These are phyloP conservation scores for Xestia sexstrigata DNA, from an alignment of 2,888 invertebrate species.

Conservation along the genomic window DNA sequence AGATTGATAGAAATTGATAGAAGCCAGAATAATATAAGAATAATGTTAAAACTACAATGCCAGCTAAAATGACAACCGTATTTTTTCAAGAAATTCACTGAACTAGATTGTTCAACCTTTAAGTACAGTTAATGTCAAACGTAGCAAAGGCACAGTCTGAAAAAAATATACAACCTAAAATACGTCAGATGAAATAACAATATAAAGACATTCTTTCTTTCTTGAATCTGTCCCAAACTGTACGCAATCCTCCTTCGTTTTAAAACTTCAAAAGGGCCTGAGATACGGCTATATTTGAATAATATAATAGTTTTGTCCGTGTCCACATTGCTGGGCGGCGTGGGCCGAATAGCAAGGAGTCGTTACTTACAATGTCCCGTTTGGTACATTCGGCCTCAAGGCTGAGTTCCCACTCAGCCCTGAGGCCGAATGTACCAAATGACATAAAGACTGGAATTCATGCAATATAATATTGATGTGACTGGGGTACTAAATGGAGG, in stretches of 20 bases:
- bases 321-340: conserved; percentile 64
- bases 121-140: conserved; percentile 14
- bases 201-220: conserved; percentile 39
- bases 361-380: conserved; percentile 76
- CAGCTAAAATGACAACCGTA: conserved; percentile 14
- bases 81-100: conserved; percentile 33
- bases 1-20: conserved; percentile 8
- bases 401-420: too few relatives aligned
- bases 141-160: conserved; percentile 3
- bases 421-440: too few relatives aligned
- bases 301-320: conserved; percentile 79
- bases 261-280: conserved; percentile 71
- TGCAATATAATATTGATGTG: conserved; percentile 67
- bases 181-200: conserved; percentile 41
- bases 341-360: conserved; percentile 69
- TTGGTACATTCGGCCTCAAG: conserved; percentile 55
- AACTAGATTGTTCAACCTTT: conserved; percentile 8
- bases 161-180: conserved; percentile 33
- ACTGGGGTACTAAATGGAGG: conserved; percentile 62
- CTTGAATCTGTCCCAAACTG: conserved; percentile 52
- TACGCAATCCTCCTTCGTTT: conserved; percentile 55
- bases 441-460: conserved; percentile 56
- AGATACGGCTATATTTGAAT: conserved; percentile 80
- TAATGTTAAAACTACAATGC: conserved; percentile 30
- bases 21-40: conserved; percentile 21